Conservation (phyloP, 1,140 invertebrate species). For the Drosophila cardini region DNA sequence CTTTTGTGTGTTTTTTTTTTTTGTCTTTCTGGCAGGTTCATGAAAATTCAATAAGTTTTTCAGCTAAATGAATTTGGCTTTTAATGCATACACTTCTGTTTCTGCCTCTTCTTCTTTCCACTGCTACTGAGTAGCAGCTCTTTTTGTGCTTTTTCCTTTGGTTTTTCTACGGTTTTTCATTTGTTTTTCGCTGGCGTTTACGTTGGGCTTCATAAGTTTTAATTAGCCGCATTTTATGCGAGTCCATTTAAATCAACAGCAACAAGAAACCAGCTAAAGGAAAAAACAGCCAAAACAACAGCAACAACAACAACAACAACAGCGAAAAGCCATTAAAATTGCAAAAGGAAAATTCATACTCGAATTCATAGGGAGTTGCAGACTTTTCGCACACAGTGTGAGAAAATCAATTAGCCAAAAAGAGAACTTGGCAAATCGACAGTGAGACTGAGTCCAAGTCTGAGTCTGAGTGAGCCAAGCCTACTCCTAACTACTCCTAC, state of each 20-base stretch:
- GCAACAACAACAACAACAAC: conserved; percentile 22
- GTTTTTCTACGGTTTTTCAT: conserved; percentile 19
- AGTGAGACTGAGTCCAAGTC: no score
- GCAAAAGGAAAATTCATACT: conserved; percentile 15
- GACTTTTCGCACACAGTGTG: conserved; percentile 43
- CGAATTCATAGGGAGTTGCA: conserved; percentile 3
- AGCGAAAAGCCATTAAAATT: conserved; percentile 42
- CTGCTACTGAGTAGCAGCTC: not conserved
- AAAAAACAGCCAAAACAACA: conserved; percentile 27
- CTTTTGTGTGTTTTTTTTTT: conserved; percentile 6
- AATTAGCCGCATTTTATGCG: conserved; percentile 81
- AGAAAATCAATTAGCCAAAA: conserved; percentile 74
- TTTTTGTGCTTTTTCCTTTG: conserved; percentile 26
- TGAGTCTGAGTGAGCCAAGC: not conserved
- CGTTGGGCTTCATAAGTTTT: conserved; percentile 68
- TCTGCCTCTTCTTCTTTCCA: no score
- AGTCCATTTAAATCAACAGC: conserved; percentile 70
- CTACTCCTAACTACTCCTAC: not conserved
- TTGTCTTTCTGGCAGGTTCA: conserved; percentile 49
- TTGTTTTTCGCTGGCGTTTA: conserved; percentile 19
- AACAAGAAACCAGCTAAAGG: conserved; percentile 14
- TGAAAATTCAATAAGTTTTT: conserved; percentile 77
- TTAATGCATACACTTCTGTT: conserved; percentile 35
- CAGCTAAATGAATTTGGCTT: conserved; percentile 60
- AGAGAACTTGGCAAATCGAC: no score